These are phyloP conservation scores for Chloropsis cyanopogon DNA, from an alignment of 2,113 vertebrate species.

Conservation along the genomic window DNA sequence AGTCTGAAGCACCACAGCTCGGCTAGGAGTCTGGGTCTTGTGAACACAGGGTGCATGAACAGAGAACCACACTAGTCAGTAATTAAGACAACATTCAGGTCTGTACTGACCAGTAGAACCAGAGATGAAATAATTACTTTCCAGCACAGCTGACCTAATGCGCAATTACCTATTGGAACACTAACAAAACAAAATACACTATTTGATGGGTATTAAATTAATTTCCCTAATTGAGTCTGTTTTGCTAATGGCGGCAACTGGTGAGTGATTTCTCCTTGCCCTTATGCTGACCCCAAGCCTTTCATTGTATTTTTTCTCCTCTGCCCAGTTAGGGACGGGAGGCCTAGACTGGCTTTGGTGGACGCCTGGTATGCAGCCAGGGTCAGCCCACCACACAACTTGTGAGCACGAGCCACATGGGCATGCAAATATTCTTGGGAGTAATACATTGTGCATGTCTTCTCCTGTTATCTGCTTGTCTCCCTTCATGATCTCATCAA, in stretches of 20 bases:
- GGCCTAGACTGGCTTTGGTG: background rate
- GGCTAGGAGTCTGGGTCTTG: background rate
- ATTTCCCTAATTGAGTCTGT: background rate
- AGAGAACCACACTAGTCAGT: background rate
- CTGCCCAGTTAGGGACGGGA: background rate
- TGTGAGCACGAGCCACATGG: background rate
- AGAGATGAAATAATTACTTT: background rate
- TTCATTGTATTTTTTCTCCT: background rate
- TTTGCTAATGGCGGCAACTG: background rate
- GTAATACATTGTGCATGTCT: accelerated
- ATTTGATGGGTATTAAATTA: background rate
- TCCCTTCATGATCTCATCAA: background rate
- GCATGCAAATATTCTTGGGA: accelerated
- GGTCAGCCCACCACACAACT: background rate
- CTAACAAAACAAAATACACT: background rate
- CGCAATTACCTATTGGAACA: background rate
- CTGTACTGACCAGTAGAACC: background rate
- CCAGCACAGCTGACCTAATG: background rate
- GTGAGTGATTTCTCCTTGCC: background rate
- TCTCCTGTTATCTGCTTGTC: background rate
- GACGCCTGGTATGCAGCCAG: background rate
- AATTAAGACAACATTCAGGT: background rate
- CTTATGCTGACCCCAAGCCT: background rate
- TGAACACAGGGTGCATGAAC: background rate
- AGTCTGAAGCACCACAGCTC: background rate